phyloP scores from a whole-genome alignment of 2,113 vertebrate genomes.

The Copsychus sechellarum region DNA sequence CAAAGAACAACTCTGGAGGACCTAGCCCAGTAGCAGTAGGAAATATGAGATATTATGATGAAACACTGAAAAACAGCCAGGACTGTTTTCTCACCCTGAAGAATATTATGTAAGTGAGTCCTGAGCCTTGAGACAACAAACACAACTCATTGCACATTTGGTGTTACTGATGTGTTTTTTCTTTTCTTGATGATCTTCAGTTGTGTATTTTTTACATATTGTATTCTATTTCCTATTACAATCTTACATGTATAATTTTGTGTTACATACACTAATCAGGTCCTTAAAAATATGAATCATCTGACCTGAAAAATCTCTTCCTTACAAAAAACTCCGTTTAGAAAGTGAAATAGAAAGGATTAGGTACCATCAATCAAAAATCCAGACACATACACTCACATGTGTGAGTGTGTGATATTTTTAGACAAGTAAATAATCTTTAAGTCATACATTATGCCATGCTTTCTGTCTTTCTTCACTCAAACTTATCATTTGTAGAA shows the following conservation, averaged over 20 bases:
- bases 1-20: neutral
- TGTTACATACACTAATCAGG: neutral
- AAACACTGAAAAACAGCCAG: neutral
- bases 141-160: accelerated
- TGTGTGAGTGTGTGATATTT: neutral
- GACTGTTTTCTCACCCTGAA: neutral
- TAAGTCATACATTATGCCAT: neutral
- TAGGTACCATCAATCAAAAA: neutral
- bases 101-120: neutral
- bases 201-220: neutral
- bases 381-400: neutral
- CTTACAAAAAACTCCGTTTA: neutral
- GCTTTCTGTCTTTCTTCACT: neutral
- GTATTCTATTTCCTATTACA: neutral
- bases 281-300: neutral
- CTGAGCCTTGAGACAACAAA: neutral
- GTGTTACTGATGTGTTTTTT: neutral
- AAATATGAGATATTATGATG: neutral
- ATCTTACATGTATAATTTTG: too few relatives aligned
- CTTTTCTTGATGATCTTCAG: neutral
- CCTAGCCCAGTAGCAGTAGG: neutral
- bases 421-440: neutral
- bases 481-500: neutral
- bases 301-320: neutral
- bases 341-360: neutral